A percentile compares a stretch with the other conserved stretches of the same genome.
Conservation (phyloP, 2,888 invertebrate genomes). For the Lasioglossum pauxillum region DNA sequence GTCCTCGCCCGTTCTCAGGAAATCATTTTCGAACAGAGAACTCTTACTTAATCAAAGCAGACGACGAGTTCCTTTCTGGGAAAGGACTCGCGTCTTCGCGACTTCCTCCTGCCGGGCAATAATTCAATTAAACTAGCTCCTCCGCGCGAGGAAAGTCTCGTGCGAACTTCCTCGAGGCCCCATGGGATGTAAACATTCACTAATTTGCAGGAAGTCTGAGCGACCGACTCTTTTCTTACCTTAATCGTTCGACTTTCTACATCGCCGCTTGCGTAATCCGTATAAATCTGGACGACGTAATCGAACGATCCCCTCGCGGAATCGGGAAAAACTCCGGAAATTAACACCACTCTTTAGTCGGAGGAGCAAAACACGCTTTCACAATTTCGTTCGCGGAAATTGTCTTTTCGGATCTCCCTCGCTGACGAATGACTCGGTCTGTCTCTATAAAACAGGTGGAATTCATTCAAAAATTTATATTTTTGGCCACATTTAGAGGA, state of each 20-base stretch:
- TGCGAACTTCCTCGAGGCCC: slow-evolving; percentile 57
- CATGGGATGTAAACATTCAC: slow-evolving; percentile 50
- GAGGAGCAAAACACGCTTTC: slow-evolving; percentile 23
- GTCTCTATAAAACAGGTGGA: neutral
- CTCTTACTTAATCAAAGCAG: slow-evolving; percentile 56
- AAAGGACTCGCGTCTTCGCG: slow-evolving; percentile 29
- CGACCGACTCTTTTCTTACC: slow-evolving; percentile 27
- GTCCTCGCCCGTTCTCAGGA: slow-evolving; percentile 36
- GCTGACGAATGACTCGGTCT: neutral
- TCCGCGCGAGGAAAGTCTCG: slow-evolving; percentile 53
- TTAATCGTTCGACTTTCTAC: slow-evolving; percentile 53
- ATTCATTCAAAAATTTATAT: too few relatives aligned
- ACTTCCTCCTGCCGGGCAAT: slow-evolving; percentile 56
- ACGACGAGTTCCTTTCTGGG: slow-evolving; percentile 44
- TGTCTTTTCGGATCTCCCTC: slow-evolving; percentile 1
- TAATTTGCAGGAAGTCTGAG: slow-evolving; percentile 54
- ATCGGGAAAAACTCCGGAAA: slow-evolving; percentile 53
- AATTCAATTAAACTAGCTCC: slow-evolving; percentile 54
- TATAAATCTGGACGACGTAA: slow-evolving; percentile 49
- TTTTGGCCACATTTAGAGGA: too few relatives aligned
- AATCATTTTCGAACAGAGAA: slow-evolving; percentile 35
- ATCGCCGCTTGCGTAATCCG: slow-evolving; percentile 35
- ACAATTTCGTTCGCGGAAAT: slow-evolving; percentile 34
- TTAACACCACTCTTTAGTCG: slow-evolving; percentile 11
- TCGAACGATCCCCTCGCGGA: slow-evolving; percentile 30